Evolutionary conservation across 2,797 vertebrate genomes (phyloP).

Genomic region (Pyrocephalus nanus): DNA sequence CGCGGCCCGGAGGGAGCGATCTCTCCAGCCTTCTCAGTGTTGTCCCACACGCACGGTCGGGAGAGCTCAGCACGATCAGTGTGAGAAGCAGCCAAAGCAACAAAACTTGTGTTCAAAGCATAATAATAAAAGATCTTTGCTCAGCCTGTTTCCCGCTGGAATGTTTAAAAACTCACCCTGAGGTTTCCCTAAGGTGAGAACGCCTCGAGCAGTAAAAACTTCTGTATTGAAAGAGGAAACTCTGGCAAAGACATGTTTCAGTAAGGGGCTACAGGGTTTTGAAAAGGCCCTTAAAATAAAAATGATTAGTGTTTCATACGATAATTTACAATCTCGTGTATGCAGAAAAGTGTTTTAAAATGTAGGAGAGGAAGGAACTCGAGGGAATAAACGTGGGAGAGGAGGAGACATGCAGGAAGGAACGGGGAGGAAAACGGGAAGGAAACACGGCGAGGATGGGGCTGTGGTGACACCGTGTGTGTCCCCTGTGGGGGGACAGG

Average conservation of each 20-base stretch:
- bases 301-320: rapidly evolving
- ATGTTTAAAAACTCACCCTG: background rate
- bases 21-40: rapidly evolving
- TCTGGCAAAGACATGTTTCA: rapidly evolving
- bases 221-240: background rate
- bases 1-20: background rate
- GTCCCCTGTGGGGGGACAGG: background rate
- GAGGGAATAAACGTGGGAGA: rapidly evolving
- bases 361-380: rapidly evolving
- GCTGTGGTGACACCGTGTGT: background rate
- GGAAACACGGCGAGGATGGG: rapidly evolving
- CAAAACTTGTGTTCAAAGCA: background rate
- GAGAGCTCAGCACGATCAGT: rapidly evolving
- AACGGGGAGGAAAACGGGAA: background rate
- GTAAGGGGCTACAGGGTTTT: rapidly evolving
- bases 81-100: background rate
- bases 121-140: background rate
- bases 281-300: background rate
- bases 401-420: background rate
- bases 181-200: background rate
- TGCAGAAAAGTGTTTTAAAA: background rate
- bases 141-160: rapidly evolving
- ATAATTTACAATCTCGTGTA: rapidly evolving
- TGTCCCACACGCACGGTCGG: rapidly evolving
- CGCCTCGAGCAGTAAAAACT: background rate